A percentile compares a stretch with the other conserved stretches of the same genome.
phyloP scores from a whole-genome alignment of 2,797 vertebrate species.

The Iguana delicatissima region DNA sequence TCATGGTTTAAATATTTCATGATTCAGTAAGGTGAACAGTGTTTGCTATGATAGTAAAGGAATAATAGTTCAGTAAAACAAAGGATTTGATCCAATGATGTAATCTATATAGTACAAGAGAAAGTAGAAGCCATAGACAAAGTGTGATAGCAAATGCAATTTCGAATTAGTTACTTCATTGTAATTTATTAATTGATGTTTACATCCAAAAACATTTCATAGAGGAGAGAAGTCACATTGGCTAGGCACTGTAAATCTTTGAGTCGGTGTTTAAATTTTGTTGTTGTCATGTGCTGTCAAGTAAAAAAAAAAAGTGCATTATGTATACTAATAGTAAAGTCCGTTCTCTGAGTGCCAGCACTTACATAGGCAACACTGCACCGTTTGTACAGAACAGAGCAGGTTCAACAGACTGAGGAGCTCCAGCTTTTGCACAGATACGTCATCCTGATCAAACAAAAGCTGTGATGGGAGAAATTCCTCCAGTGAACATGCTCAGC shows the following conservation, averaged over 20 bases:
- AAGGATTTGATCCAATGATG: too few species aligned
- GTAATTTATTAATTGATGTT: not conserved
- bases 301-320: not conserved
- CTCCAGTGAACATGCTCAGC: too few species aligned
- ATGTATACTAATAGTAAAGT: not conserved
- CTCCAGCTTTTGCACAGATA: too few species aligned
- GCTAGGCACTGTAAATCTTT: not conserved
- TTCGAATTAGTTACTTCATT: not conserved
- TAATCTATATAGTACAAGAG: too few species aligned
- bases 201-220: not conserved
- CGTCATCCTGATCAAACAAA: too few species aligned
- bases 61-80: too few species aligned
- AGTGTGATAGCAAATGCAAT: too few species aligned
- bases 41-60: too few species aligned
- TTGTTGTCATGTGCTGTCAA: not conserved
- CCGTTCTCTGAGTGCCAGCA: not conserved
- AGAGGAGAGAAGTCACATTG: not conserved
- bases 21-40: too few species aligned
- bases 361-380: not conserved
- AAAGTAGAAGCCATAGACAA: too few species aligned
- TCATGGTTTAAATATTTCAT: too few species aligned
- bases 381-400: not conserved
- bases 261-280: not conserved
- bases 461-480: too few species aligned
- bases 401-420: not conserved